These are phyloP conservation scores for Drosophila triauraria DNA, from an alignment of 1,140 invertebrate species.

Conservation along the genomic window DNA sequence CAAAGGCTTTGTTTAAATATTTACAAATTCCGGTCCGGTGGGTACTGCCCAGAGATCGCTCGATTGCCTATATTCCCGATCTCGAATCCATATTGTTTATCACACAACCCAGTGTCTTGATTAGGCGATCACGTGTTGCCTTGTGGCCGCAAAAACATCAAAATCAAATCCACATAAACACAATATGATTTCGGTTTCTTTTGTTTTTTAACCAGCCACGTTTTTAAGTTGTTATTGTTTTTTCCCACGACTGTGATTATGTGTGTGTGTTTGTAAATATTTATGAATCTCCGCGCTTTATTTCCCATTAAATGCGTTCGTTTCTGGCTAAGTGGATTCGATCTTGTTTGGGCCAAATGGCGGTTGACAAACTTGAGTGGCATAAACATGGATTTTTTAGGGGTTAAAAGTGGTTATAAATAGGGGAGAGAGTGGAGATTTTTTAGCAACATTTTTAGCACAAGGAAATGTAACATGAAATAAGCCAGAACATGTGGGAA, in stretches of 20 bases:
- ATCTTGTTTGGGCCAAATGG: constrained; percentile 38
- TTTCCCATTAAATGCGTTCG: constrained; percentile 53
- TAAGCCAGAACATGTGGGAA: background rate
- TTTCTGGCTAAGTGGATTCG: constrained; percentile 48
- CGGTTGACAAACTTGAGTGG: constrained; percentile 42
- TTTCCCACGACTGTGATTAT: constrained; percentile 69
- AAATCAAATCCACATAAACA: constrained; percentile 43
- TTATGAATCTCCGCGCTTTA: constrained; percentile 51
- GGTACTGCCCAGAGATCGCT: constrained; percentile 51
- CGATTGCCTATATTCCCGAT: constrained; percentile 24
- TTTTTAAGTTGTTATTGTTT: constrained; percentile 52
- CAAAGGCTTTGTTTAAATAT: constrained; percentile 70
- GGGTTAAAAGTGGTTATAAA: constrained; percentile 1
- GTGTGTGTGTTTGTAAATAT: constrained; percentile 71
- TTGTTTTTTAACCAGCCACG: constrained; percentile 31
- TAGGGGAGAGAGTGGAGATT: too few relatives aligned
- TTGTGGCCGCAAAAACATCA: constrained; percentile 14
- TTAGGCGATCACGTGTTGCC: constrained; percentile 60
- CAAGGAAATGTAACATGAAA: background rate
- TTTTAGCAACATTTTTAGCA: background rate
- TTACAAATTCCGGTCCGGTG: constrained; percentile 42
- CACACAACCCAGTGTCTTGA: constrained; percentile 22
- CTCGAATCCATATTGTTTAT: constrained; percentile 31
- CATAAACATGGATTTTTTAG: constrained; percentile 21
- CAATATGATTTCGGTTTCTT: constrained; percentile 16